These are phyloP conservation scores for Chloroceryle inda DNA, from an alignment of 2,797 vertebrate genomes.

Conservation along the genomic window DNA sequence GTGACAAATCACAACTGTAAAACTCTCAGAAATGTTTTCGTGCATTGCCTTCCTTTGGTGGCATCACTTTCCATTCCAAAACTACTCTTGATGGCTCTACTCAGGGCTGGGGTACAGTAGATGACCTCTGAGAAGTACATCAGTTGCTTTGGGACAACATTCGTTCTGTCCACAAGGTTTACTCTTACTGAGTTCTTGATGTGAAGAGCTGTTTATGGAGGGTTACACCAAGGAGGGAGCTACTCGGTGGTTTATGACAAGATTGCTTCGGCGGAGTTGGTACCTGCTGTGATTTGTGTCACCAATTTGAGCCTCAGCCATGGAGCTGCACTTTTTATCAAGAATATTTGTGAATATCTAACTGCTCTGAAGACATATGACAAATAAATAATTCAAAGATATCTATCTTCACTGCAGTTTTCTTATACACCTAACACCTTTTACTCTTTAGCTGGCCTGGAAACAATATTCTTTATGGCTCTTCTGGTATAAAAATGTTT, in stretches of 20 bases:
- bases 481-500: slow-evolving; percentile 77
- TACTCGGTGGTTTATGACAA: slow-evolving; percentile 63
- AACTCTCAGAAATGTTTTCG: background rate
- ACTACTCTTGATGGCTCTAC: background rate
- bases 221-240: slow-evolving; percentile 30
- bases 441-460: slow-evolving; percentile 72
- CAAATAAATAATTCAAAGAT: slow-evolving; percentile 84
- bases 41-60: background rate
- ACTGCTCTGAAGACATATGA: slow-evolving; percentile 76
- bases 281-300: slow-evolving; percentile 76
- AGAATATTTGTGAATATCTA: slow-evolving; percentile 76
- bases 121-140: background rate
- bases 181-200: background rate
- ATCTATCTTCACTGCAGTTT: slow-evolving; percentile 74
- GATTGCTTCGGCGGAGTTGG: slow-evolving; percentile 61
- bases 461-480: slow-evolving; percentile 77
- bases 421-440: slow-evolving; percentile 71
- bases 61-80: slow-evolving; percentile 26
- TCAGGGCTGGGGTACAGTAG: background rate
- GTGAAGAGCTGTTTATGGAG: slow-evolving; percentile 22
- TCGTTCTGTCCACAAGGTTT: slow-evolving; percentile 4
- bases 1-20: background rate
- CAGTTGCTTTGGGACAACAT: slow-evolving; percentile 28
- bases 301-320: slow-evolving; percentile 70
- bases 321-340: slow-evolving; percentile 77